phyloP scores from a whole-genome alignment of 2,888 invertebrate species.

The Phasia obesa region DNA sequence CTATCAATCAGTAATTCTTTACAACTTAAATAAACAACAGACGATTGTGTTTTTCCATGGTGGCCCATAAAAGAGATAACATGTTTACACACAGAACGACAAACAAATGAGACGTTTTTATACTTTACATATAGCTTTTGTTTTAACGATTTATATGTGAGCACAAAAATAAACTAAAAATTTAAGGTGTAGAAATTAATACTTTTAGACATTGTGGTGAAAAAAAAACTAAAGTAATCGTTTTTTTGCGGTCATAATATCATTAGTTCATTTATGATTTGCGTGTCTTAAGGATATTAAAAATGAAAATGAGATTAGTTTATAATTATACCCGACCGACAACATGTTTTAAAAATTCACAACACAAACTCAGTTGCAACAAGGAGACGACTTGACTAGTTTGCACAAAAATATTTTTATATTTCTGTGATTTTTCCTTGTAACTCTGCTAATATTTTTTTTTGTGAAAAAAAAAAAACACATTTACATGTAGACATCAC shows the following conservation, averaged over 20 bases:
- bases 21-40: slow-evolving; percentile 20
- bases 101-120: no score
- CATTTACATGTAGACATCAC: slow-evolving; percentile 44
- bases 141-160: slow-evolving; percentile 22
- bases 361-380: slow-evolving; percentile 6
- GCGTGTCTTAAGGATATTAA: slow-evolving; percentile 73
- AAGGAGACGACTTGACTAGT: slow-evolving; percentile 5
- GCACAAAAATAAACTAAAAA: no score
- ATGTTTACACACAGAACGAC: no score
- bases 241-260: slow-evolving; percentile 69
- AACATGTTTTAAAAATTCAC: slow-evolving; percentile 25
- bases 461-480: slow-evolving; percentile 4
- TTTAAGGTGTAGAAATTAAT: not conserved
- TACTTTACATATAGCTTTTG: no score
- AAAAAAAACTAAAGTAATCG: not conserved
- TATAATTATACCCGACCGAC: slow-evolving; percentile 48
- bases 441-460: slow-evolving; percentile 20
- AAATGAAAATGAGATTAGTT: slow-evolving; percentile 70
- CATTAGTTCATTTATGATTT: slow-evolving; percentile 72
- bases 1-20: slow-evolving; percentile 47
- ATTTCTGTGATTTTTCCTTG: no score
- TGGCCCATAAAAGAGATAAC: slow-evolving; percentile 3
- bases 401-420: no score
- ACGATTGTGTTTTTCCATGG: slow-evolving; percentile 16
- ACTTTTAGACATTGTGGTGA: no score